phyloP scores from a whole-genome alignment of 2,797 vertebrate species.

The Aldrovandia affinis region DNA sequence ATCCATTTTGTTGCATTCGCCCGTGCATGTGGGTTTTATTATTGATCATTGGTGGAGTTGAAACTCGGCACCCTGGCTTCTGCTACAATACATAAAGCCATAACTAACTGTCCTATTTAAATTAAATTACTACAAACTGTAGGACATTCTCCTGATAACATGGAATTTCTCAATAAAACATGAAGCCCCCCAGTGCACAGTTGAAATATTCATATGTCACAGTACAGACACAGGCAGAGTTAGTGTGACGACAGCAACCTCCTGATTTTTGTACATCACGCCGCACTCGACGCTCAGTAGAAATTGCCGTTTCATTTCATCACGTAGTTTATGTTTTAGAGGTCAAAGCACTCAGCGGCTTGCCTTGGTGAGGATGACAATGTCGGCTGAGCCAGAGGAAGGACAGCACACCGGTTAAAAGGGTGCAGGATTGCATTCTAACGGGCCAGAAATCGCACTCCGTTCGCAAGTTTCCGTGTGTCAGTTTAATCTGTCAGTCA shows the following conservation, averaged over 20 bases:
- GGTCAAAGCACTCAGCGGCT: neutral
- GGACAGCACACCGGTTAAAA: neutral
- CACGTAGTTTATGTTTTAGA: neutral
- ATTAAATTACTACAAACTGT: neutral
- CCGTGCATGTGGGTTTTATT: neutral
- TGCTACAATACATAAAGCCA: neutral
- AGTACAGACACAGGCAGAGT: neutral
- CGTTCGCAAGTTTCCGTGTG: neutral
- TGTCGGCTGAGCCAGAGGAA: neutral
- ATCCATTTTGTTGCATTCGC: constrained; percentile 31
- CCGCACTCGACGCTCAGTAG: neutral
- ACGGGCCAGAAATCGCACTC: neutral
- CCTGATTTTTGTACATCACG: neutral
- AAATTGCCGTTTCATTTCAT: constrained; percentile 6
- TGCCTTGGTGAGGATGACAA: neutral
- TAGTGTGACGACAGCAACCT: neutral
- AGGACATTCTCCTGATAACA: neutral
- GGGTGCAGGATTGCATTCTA: neutral
- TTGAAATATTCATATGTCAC: neutral
- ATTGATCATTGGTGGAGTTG: too few species aligned
- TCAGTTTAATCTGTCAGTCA: neutral
- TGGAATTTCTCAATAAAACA: constrained; percentile 5
- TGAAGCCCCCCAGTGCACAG: neutral
- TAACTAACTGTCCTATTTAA: too few species aligned
- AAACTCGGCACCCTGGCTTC: too few species aligned